A percentile compares a stretch with the other conserved stretches of the same genome.
phyloP scores from a whole-genome alignment of 2,113 vertebrate genomes.

The Chamaetylas fuelleborni region DNA sequence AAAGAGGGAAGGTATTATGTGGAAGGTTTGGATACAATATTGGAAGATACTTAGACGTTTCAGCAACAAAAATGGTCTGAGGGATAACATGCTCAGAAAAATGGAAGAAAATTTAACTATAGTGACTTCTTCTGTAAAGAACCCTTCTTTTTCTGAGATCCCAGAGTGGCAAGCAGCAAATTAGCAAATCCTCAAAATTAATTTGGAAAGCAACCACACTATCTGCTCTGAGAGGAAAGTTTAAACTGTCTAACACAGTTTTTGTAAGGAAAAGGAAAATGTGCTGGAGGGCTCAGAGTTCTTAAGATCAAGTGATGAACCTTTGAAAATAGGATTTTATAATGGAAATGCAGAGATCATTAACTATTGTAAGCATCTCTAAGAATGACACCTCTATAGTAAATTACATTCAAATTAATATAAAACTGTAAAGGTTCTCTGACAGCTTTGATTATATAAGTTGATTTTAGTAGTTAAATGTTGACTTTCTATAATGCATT shows the following conservation, averaged over 20 bases:
- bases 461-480: slow-evolving; percentile 72
- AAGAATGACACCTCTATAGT: slow-evolving; percentile 64
- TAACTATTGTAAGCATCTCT: slow-evolving; percentile 67
- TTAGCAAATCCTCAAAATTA: not conserved
- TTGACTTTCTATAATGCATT: slow-evolving; percentile 68
- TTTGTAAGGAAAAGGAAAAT: slow-evolving; percentile 28
- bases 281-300: slow-evolving; percentile 4
- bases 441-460: slow-evolving; percentile 73
- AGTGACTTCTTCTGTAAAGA: not conserved
- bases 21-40: not conserved
- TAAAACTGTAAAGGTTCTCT: slow-evolving; percentile 67
- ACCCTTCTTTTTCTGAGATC: not conserved
- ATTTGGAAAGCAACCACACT: slow-evolving; percentile 9
- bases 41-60: not conserved
- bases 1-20: not conserved
- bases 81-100: not conserved
- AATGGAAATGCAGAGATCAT: slow-evolving; percentile 66
- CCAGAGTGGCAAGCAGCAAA: not conserved
- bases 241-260: not conserved
- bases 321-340: slow-evolving; percentile 57
- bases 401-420: slow-evolving; percentile 72
- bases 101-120: not conserved
- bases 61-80: not conserved
- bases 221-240: slow-evolving; percentile 29
- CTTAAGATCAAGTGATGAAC: slow-evolving; percentile 37